Evolutionary conservation across 2,888 invertebrate genomes (phyloP).

Genomic region (Lasioglossum oenotherae): DNA sequence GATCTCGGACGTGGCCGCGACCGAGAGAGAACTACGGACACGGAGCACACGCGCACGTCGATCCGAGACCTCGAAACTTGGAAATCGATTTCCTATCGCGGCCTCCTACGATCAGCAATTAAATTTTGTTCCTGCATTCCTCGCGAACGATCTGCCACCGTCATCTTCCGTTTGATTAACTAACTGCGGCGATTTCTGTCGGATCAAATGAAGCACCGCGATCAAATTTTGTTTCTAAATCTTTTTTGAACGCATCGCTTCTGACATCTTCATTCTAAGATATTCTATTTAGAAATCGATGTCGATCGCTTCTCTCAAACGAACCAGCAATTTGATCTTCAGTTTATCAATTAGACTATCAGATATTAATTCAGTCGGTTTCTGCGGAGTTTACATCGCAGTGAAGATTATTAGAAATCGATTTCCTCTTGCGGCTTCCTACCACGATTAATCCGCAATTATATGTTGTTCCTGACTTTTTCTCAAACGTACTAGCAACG

Average conservation of each 20-base stretch:
- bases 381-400: too few relatives aligned
- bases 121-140: background rate
- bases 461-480: too few relatives aligned
- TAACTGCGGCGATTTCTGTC: background rate
- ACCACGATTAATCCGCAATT: too few relatives aligned
- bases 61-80: conserved; percentile 65
- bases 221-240: background rate
- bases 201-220: background rate
- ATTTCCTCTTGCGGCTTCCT: too few relatives aligned
- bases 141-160: background rate
- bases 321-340: too few relatives aligned
- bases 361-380: too few relatives aligned
- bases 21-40: conserved; percentile 34
- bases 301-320: too few relatives aligned
- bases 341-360: too few relatives aligned
- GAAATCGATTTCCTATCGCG: conserved; percentile 67
- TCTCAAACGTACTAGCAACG: too few relatives aligned
- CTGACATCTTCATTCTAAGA: background rate
- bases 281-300: background rate
- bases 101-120: conserved; percentile 51
- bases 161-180: background rate
- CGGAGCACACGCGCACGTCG: conserved; percentile 40
- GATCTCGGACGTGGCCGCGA: conserved; percentile 16
- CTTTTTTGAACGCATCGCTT: background rate
- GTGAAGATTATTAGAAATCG: too few relatives aligned